Conservation (phyloP, 2,113 vertebrate species). For the Colossoma macropomum region DNA sequence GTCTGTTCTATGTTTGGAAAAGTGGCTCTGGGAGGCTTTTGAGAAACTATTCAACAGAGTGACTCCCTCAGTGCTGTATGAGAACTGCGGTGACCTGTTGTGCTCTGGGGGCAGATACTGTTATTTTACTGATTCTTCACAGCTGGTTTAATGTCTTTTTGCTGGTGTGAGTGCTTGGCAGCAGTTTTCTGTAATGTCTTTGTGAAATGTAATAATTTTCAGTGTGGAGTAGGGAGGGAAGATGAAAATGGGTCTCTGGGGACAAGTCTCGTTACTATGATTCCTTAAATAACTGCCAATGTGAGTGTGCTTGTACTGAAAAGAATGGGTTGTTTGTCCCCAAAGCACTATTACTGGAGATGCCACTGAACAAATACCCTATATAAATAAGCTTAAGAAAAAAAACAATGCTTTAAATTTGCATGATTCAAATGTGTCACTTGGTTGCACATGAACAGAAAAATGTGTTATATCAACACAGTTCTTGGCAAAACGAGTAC, state of each 20-base stretch:
- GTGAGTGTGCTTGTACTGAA: not conserved
- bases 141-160: slow-evolving; percentile 9
- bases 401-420: too few relatives aligned
- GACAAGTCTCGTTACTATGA: not conserved
- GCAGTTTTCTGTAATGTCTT: not conserved
- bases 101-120: not conserved
- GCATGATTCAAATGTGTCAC: too few relatives aligned
- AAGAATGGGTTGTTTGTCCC: not conserved
- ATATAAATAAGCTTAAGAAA: not conserved
- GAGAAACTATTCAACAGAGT: not conserved
- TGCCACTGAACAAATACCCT: not conserved
- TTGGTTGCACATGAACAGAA: too few relatives aligned
- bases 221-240: not conserved
- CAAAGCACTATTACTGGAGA: not conserved
- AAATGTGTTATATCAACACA: too few relatives aligned
- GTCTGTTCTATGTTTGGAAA: not conserved
- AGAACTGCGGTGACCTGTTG: slow-evolving; percentile 15
- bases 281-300: not conserved
- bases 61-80: not conserved
- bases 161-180: not conserved
- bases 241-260: not conserved
- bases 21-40: not conserved
- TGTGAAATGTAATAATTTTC: not conserved
- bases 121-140: slow-evolving; percentile 26
- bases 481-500: too few relatives aligned